A percentile compares a stretch with the other conserved stretches of the same genome.
These are phyloP conservation scores for Pristionchus pacificus DNA, from an alignment of 1,140 invertebrate species.

Conservation along the genomic window DNA sequence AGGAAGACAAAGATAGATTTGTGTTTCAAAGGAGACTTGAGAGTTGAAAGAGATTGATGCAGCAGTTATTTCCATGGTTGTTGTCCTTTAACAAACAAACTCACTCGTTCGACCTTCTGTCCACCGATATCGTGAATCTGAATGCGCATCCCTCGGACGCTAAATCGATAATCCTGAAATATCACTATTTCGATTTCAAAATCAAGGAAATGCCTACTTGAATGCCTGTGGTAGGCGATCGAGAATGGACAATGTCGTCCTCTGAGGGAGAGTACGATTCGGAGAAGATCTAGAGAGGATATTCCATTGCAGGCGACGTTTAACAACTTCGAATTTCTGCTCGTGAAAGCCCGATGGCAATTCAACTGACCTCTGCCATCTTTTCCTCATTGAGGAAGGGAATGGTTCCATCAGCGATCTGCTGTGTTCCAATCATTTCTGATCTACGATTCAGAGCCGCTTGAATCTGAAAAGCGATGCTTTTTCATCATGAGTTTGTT, in stretches of 20 bases:
- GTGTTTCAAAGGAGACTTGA: no score
- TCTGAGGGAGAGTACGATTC: slow-evolving; percentile 31
- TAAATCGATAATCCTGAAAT: slow-evolving; percentile 37
- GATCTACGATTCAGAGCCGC: slow-evolving; percentile 4
- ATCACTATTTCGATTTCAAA: not conserved
- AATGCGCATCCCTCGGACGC: slow-evolving; percentile 33
- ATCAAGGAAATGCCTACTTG: not conserved
- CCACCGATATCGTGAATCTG: slow-evolving; percentile 47
- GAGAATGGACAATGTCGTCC: slow-evolving; percentile 35
- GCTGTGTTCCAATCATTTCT: not conserved
- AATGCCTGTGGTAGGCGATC: slow-evolving; percentile 43
- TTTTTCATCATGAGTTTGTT: no score
- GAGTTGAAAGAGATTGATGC: no score
- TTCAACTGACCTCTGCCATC: slow-evolving; percentile 1
- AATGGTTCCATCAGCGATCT: slow-evolving; percentile 23
- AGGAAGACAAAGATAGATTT: not conserved
- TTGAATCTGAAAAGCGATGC: slow-evolving; percentile 9
- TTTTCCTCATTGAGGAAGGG: slow-evolving; percentile 16
- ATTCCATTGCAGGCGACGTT: no score
- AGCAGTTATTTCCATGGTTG: no score
- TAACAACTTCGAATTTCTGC: no score
- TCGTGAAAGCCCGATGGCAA: not conserved
- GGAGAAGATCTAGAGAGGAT: slow-evolving; percentile 30
- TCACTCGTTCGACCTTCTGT: slow-evolving; percentile 39
- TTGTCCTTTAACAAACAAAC: no score